Percentiles rank a stretch among this genome's conserved stretches.
phyloP scores from a whole-genome alignment of 2,113 vertebrate species.

The Paradisaea rubra region DNA sequence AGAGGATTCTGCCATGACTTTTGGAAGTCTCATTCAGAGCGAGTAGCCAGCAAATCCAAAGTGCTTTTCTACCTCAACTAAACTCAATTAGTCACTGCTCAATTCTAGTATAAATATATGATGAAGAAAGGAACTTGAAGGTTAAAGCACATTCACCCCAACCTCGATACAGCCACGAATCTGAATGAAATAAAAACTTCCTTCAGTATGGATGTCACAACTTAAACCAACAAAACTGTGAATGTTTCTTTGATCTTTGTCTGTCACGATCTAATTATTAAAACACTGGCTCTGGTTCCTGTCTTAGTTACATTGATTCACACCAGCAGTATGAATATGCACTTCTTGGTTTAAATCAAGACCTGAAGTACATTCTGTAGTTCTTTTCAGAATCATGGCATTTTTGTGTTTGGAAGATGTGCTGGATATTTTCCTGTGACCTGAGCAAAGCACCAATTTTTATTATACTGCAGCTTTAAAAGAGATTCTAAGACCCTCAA shows the following conservation, averaged over 20 bases:
- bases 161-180: not conserved
- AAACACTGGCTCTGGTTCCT: not conserved
- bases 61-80: conserved; percentile 45
- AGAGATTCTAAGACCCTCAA: not conserved
- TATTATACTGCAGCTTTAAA: not conserved
- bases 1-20: conserved; percentile 20
- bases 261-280: not conserved
- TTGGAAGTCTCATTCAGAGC: not conserved
- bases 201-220: not conserved
- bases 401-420: not conserved
- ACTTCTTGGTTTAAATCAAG: not conserved
- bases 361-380: not conserved
- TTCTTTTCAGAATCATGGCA: not conserved
- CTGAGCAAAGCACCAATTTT: not conserved
- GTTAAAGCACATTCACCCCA: not conserved
- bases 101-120: not conserved
- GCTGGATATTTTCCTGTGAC: not conserved
- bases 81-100: conserved; percentile 13
- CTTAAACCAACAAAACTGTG: not conserved
- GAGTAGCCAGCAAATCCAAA: not conserved
- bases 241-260: not conserved
- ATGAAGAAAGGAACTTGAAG: not conserved
- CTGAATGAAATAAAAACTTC: not conserved
- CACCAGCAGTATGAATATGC: not conserved
- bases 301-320: not conserved